A percentile compares a stretch with the other conserved stretches of the same genome.
Evolutionary conservation across 2,888 invertebrate genomes (phyloP).

Genomic region (Phymatocera aterrima): DNA sequence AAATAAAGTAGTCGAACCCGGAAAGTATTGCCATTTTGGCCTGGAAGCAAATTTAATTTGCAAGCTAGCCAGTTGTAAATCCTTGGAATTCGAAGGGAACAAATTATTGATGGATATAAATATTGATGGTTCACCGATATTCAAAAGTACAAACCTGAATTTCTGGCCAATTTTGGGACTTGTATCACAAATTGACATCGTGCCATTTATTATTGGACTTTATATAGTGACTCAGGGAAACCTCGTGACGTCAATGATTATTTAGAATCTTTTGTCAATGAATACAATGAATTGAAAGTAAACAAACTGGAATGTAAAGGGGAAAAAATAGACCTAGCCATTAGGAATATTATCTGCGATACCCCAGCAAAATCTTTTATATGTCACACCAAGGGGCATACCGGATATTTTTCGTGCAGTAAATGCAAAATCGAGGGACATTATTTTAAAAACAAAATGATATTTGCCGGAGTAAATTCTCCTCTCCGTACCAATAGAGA

Average conservation of each 20-base stretch:
- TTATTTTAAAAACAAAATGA: conserved; percentile 27
- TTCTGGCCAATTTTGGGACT: not conserved
- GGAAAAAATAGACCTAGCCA: conserved; percentile 38
- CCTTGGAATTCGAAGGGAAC: not conserved
- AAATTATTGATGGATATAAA: not conserved
- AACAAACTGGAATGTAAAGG: not conserved
- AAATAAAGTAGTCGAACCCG: not conserved
- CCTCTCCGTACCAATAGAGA: conserved; percentile 48
- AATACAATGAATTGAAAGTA: not conserved
- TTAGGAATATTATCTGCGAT: conserved; percentile 50
- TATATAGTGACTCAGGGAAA: conserved; percentile 40
- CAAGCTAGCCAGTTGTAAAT: not conserved
- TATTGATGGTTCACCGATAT: not conserved
- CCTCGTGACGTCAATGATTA: conserved; percentile 48
- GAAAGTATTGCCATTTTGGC: not conserved
- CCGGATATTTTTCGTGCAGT: conserved; percentile 51
- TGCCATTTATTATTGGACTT: not conserved
- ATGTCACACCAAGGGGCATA: conserved; percentile 51
- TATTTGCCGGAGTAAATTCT: conserved; percentile 35
- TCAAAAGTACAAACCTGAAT: not conserved
- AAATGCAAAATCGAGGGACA: conserved; percentile 51
- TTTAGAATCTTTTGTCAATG: not conserved
- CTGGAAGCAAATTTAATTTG: not conserved
- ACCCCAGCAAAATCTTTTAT: conserved; percentile 52
- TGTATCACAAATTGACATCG: not conserved